phyloP scores from a whole-genome alignment of 2,113 vertebrate genomes.

The Heloderma charlesbogerti region DNA sequence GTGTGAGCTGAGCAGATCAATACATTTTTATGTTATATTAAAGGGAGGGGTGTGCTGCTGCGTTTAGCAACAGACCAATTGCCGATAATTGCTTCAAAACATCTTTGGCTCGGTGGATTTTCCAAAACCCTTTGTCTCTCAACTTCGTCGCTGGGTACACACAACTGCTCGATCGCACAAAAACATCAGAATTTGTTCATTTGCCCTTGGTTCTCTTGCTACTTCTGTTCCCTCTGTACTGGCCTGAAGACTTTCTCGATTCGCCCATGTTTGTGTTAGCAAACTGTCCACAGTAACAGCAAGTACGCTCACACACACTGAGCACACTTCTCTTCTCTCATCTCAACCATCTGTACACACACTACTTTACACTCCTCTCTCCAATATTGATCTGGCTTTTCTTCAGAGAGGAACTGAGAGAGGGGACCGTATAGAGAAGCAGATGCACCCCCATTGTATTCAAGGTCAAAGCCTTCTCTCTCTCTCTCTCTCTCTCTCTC shows the following conservation, averaged over 20 bases:
- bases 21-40: constrained; percentile 6
- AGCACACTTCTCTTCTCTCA: background rate
- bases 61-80: constrained; percentile 18
- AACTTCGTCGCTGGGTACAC: accelerated
- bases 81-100: constrained; percentile 3
- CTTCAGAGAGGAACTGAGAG: background rate
- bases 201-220: too few species aligned
- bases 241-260: background rate
- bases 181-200: background rate
- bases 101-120: background rate
- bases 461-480: background rate
- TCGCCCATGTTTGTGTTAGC: background rate
- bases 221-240: background rate
- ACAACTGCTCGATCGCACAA: background rate
- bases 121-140: background rate
- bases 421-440: background rate
- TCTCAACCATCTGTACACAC: background rate
- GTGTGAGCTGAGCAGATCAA: accelerated
- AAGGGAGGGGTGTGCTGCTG: accelerated
- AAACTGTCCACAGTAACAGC: background rate
- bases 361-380: background rate
- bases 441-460: background rate
- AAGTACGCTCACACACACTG: background rate
- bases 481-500: background rate
- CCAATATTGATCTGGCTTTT: background rate